These are phyloP conservation scores for Drosophila rellima DNA, from an alignment of 2,888 invertebrate genomes.

Conservation along the genomic window DNA sequence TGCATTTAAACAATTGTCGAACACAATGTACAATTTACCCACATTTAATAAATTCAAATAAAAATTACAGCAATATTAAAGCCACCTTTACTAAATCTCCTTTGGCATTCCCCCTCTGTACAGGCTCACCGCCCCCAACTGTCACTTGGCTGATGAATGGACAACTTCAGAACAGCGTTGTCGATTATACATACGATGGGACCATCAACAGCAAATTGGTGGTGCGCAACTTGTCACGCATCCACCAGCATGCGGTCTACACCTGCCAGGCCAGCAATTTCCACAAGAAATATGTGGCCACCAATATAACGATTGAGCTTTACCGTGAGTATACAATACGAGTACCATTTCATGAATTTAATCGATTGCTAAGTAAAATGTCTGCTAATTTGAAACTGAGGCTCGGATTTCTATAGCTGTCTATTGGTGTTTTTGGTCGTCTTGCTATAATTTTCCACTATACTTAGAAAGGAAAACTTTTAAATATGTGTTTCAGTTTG, in stretches of 20 bases:
- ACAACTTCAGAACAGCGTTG: conserved; percentile 85
- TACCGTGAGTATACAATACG: conserved; percentile 88
- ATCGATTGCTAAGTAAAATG: conserved; percentile 62
- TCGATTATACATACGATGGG: conserved; percentile 85
- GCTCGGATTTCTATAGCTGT: conserved; percentile 10
- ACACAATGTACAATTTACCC: neutral
- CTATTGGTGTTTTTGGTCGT: conserved; percentile 3
- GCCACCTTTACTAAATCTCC: neutral
- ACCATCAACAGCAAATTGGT: conserved; percentile 88
- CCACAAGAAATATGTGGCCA: conserved; percentile 88
- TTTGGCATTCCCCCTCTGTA: neutral
- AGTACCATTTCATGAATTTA: neutral
- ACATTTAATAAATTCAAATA: conserved; percentile 1
- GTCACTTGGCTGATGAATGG: conserved; percentile 92
- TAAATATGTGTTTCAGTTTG: conserved; percentile 51
- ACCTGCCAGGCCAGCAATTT: conserved; percentile 92
- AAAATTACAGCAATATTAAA: conserved; percentile 24
- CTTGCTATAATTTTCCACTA: conserved; percentile 23
- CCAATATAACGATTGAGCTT: conserved; percentile 91
- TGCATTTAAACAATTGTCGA: neutral
- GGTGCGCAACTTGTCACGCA: conserved; percentile 88
- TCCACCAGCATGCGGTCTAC: conserved; percentile 91
- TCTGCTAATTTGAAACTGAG: conserved; percentile 9
- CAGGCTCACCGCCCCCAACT: conserved; percentile 91
- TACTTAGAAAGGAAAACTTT: conserved; percentile 36